Evolutionary conservation across 2,888 invertebrate genomes (phyloP).

Genomic region (Athalia cordata): DNA sequence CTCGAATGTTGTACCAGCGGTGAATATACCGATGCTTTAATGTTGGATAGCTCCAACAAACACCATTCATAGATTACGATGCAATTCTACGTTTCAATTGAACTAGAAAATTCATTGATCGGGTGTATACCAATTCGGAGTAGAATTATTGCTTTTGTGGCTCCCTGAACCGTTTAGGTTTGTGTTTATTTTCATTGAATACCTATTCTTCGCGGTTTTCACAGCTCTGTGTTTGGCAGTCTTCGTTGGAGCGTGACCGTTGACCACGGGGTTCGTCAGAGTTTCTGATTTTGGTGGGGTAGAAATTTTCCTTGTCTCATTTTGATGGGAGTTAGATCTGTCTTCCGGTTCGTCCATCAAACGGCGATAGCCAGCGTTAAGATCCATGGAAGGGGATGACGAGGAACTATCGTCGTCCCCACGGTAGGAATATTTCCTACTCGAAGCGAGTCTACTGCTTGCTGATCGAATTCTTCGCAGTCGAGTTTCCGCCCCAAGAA

Average conservation of each 20-base stretch:
- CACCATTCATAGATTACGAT: too few relatives aligned
- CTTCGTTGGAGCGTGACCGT: constrained; percentile 46
- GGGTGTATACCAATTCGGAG: background rate
- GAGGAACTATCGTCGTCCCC: constrained; percentile 59
- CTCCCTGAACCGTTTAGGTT: too few relatives aligned
- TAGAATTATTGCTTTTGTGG: background rate
- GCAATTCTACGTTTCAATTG: too few relatives aligned
- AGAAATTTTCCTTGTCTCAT: constrained; percentile 38
- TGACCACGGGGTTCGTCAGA: constrained; percentile 43
- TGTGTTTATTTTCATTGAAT: constrained; percentile 28
- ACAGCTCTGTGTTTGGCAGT: constrained; percentile 61
- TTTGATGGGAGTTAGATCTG: constrained; percentile 32
- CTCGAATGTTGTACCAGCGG: too few relatives aligned
- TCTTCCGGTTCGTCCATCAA: constrained; percentile 61
- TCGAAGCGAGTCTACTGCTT: constrained; percentile 57
- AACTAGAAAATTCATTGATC: too few relatives aligned
- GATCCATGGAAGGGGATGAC: constrained; percentile 59
- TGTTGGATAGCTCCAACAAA: too few relatives aligned
- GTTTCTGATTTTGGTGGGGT: constrained; percentile 24
- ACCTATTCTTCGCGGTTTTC: constrained; percentile 72
- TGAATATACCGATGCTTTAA: too few relatives aligned
- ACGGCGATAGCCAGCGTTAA: constrained; percentile 60
- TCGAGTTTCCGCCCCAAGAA: constrained; percentile 71
- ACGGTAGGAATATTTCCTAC: constrained; percentile 46
- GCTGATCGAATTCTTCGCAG: constrained; percentile 72